Evolutionary conservation across 2,797 vertebrate species (phyloP), one percentile per base, ranked within the genome.

Genomic region (Thaleichthys pacificus): DNA sequence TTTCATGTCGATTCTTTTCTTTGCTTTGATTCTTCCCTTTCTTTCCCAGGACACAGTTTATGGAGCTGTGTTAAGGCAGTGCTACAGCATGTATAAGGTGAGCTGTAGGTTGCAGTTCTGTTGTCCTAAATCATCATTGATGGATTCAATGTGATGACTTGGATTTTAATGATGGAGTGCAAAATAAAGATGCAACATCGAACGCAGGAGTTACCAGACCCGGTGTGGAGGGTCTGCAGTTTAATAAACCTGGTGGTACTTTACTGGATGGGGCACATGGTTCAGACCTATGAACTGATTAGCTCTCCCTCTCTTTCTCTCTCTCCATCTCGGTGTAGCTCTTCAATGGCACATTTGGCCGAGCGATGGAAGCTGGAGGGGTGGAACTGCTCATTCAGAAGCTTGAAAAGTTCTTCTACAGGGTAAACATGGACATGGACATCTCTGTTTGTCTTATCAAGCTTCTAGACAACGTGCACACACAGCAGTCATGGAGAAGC

Each of bases 31-130:
- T 80, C 61, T 7, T 5, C 17, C 72, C 8, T 71, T 67, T 12
- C 24, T 24, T 75, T 57, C 89, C 4, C 69, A 98, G 98, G 97
- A 99, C 88, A 97, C 97, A 15, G 97, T 99, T 21, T 99, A 99
- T 56, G 95, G 95, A 7, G 95, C 97, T 0, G 97, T 99, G 47
- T 90, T 99, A 15, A 93, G 94, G 72, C 94, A 99, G 76, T 99
- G 98, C 92, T 99, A 99, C 90, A 96, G 95, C 81, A 99, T 99
- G 98, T 99, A 98, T 90, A 99, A 99, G 96, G 98, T 98, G 86
- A 88, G 91, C 38, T 17, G 60, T 4, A n/a, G 17, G 56, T 8
- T 49, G 8, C 51, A 54, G 17, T n/a, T 54, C 51, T 17, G 38
- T 42, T 42, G 38, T 42, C 9, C 2, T 9, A 12, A 42, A 42